Conservation (phyloP, 2,888 invertebrate genomes). For the Leptopilina drosophilae region DNA sequence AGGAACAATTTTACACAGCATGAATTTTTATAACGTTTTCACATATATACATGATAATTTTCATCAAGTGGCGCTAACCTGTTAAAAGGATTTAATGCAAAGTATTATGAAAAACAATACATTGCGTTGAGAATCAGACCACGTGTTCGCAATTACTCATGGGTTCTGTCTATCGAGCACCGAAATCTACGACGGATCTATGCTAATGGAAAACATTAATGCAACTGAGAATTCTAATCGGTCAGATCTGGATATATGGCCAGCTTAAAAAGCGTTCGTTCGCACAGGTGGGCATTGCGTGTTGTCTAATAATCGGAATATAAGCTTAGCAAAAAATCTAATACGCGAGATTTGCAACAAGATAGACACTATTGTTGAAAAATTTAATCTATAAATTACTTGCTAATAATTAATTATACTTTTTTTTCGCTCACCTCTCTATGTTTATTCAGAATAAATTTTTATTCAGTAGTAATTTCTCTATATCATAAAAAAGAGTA, state of each 20-base stretch:
- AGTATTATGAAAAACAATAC: slow-evolving; percentile 41
- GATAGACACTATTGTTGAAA: too few relatives aligned
- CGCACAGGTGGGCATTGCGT: slow-evolving; percentile 72
- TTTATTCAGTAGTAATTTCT: too few relatives aligned
- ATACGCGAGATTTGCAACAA: too few relatives aligned
- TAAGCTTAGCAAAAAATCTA: neutral
- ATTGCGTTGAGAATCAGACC: slow-evolving; percentile 59
- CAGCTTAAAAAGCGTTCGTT: slow-evolving; percentile 61
- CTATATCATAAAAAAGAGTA: too few relatives aligned
- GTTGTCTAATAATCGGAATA: slow-evolving; percentile 9
- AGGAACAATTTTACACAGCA: too few relatives aligned
- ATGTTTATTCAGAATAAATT: too few relatives aligned
- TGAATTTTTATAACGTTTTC: too few relatives aligned
- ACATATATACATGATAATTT: neutral
- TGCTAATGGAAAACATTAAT: slow-evolving; percentile 74
- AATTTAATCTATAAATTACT: too few relatives aligned
- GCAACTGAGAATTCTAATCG: slow-evolving; percentile 69
- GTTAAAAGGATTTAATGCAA: slow-evolving; percentile 26
- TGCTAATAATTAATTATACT: too few relatives aligned
- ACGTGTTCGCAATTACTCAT: slow-evolving; percentile 58
- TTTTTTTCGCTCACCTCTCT: too few relatives aligned
- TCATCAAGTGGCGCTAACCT: slow-evolving; percentile 19
- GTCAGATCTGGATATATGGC: slow-evolving; percentile 54
- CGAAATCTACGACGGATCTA: slow-evolving; percentile 72
- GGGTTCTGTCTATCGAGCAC: slow-evolving; percentile 57